Evolutionary conservation across 2,113 vertebrate species (phyloP).

Genomic region (Sinocyclocheilus grahami): DNA sequence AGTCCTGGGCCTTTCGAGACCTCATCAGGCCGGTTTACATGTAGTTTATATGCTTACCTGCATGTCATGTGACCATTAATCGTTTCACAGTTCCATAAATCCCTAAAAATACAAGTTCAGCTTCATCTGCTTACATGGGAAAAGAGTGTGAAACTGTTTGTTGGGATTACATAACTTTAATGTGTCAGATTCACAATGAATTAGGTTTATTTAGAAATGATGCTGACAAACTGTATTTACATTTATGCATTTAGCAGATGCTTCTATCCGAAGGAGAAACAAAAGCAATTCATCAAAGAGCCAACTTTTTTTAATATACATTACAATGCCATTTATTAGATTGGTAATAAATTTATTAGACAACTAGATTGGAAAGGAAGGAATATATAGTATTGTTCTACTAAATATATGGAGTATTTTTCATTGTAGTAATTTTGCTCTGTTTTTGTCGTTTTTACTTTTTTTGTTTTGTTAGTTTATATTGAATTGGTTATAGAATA

Average conservation of each 20-base stretch:
- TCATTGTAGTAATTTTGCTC: too few relatives aligned
- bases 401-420: too few relatives aligned
- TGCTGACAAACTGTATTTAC: neutral
- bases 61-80: neutral
- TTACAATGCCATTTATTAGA: neutral
- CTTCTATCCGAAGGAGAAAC: neutral
- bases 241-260: neutral
- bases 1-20: conserved; percentile 90
- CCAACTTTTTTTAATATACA: neutral
- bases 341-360: neutral
- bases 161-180: neutral
- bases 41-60: neutral
- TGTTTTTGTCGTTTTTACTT: too few relatives aligned
- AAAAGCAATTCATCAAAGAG: neutral
- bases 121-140: neutral
- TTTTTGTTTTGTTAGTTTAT: too few relatives aligned
- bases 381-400: too few relatives aligned
- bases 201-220: neutral
- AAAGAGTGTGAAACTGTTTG: neutral
- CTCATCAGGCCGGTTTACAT: conserved; percentile 75
- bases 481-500: too few relatives aligned
- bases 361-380: neutral
- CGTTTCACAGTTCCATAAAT: neutral
- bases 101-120: neutral
- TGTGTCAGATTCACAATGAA: neutral